phyloP scores from a whole-genome alignment of 2,797 vertebrate genomes.

The Craterocephalus amniculus region DNA sequence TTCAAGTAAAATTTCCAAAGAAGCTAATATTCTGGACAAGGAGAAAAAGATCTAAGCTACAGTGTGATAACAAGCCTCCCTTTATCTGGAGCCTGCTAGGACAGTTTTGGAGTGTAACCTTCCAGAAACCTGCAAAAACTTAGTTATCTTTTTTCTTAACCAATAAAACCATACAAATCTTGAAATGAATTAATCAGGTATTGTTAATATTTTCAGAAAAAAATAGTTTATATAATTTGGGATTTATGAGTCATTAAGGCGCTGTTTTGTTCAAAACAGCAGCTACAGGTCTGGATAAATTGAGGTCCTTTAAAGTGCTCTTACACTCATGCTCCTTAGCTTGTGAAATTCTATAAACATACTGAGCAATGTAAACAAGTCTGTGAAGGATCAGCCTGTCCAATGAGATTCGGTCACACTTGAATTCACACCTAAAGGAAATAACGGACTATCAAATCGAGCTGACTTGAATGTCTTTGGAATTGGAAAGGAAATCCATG shows the following conservation, averaged over 20 bases:
- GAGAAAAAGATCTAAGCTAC: not conserved
- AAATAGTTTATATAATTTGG: slow-evolving; percentile 31
- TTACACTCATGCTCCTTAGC: slow-evolving; percentile 22
- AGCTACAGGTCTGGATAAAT: slow-evolving; percentile 13
- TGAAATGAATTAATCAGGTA: not conserved
- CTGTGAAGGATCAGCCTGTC: slow-evolving; percentile 44
- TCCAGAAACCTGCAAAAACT: not conserved
- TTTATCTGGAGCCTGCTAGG: not conserved
- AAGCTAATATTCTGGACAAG: not conserved
- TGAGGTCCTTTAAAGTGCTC: slow-evolving; percentile 42
- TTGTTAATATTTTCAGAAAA: not conserved
- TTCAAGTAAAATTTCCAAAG: not conserved
- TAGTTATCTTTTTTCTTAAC: not conserved
- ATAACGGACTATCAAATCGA: slow-evolving; percentile 52
- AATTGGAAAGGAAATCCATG: slow-evolving; percentile 58
- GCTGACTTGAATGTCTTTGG: slow-evolving; percentile 63
- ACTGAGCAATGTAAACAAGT: slow-evolving; percentile 52
- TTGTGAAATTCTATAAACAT: slow-evolving; percentile 47
- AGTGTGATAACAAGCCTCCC: not conserved
- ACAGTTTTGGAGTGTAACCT: not conserved
- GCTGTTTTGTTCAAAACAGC: slow-evolving; percentile 13
- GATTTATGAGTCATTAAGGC: slow-evolving; percentile 39
- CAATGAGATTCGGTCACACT: slow-evolving; percentile 52
- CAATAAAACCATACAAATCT: not conserved
- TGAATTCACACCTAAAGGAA: slow-evolving; percentile 56